Base-by-base conservation (phyloP, 2,113 vertebrate species). In the Pionites leucogaster region DNA sequence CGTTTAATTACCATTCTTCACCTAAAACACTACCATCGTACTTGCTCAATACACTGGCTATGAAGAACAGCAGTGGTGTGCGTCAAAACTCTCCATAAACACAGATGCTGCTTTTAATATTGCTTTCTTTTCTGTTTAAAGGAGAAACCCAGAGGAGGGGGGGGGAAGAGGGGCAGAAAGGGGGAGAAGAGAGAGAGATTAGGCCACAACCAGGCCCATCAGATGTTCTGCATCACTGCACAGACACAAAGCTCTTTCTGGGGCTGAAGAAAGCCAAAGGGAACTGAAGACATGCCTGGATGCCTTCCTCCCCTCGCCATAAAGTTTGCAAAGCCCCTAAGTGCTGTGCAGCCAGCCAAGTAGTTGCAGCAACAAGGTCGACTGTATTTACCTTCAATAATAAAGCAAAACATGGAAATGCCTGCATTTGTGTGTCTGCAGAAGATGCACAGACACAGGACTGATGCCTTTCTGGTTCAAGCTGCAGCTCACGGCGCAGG, bases 181-280 rank as follows among this genome's bases (percentile, higher is more conserved):
- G 13, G 11, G 12, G 31, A 12, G 10, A 52, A 52, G 1, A 37
- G 22, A 37, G 22, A 15, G n/a, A 83, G 93, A 93, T 94, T 77
- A 94, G 77, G 86, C 57, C 88, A 87, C 74, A 88, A 47, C 3
- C 77, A 76, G 75, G 80, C 91, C 92, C 93, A 92, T 88, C 65
- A 93, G 93, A 93, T 95, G 95, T 96, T 97, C 94, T 95, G 96
- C 95, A 94, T 95, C 94, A 92, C 84, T 89, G 95, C 92, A 71
- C 95, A 93, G 86, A 63, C 94, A 96, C 94, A 96, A 97, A 96
- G 93, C 91, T 88, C 87, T 60, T 91, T 87, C 97, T 93, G 86
- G 88, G 93, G 69, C 82, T 95, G 87, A 71, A 86, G 92, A 94
- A 94, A 95, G 91, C 87, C 82, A 76, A 94, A 87, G 91, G 81